Evolutionary conservation across 2,113 vertebrate genomes (phyloP).

Genomic region (Ammodytes dubius): DNA sequence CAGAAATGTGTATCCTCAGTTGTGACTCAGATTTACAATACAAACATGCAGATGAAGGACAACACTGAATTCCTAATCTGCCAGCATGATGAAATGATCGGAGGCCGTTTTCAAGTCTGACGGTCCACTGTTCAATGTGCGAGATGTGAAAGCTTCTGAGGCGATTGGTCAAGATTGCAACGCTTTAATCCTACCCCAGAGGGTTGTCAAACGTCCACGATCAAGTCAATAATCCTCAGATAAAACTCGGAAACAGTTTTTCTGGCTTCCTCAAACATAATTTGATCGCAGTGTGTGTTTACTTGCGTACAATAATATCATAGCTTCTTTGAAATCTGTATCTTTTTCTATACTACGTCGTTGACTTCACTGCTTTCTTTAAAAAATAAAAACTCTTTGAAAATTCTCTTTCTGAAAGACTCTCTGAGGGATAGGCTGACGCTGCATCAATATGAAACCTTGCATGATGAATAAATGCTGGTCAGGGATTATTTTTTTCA

Average conservation of each 20-base stretch:
- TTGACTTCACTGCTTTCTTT: conserved; percentile 12
- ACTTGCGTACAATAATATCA: conserved; percentile 19
- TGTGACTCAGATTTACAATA: neutral
- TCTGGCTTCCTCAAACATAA: neutral
- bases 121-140: neutral
- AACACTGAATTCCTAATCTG: neutral
- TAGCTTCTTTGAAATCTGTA: conserved; percentile 7
- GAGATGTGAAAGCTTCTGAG: neutral
- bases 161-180: neutral
- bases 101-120: neutral
- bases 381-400: conserved; percentile 21
- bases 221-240: conserved; percentile 1
- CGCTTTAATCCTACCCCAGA: neutral
- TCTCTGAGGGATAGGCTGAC: conserved; percentile 12
- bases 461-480: conserved; percentile 45
- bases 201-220: neutral
- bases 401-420: conserved; percentile 5
- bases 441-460: conserved; percentile 32
- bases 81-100: neutral
- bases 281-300: conserved; percentile 25
- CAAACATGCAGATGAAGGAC: neutral
- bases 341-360: neutral
- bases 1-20: neutral
- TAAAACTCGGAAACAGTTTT: neutral
- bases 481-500: conserved; percentile 11